Evolutionary conservation across 53 echinoderm and acorn worm genomes (phyloP), one percentile per base, ranked within the genome.

Genomic region (Pentamera pediparva): DNA sequence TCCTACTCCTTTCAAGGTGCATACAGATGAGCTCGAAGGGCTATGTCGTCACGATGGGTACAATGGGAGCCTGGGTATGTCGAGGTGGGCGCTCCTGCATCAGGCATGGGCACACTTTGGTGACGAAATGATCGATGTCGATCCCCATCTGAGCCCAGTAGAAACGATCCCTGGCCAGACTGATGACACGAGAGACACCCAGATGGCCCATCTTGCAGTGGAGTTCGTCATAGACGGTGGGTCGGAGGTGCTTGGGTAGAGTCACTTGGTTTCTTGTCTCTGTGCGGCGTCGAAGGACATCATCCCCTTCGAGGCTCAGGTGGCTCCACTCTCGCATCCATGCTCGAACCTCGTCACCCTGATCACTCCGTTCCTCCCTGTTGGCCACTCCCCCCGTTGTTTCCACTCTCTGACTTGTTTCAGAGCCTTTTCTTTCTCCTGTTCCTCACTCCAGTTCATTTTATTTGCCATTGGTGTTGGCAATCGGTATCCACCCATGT

Each of bases 301-400:
- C 75, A 9, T 69, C 77, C 5, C 51, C 62, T 39, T 58, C 76
- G 1, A 86, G 15, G 2, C 69, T 58, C 20, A 81, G 72, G 19
- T 60, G 82, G 2, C 60, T 59, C 78, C 86, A 86, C 30, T 86
- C 82, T 31, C 63, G 81, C 52, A 82, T 38, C 37, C 57, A 10
- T 27, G 78, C 19, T 34, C 3, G 53, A 4, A 56, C 58, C 2
- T 57, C 31, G 7, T 50, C 37, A 10, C 25, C 11, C 37, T 73
- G 58, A 22, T 69, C 54, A 10, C 30, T 43, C 38, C 77, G 0
- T 17, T 69, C 71, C 5, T 47, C 1, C 1, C 32, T 0, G 1
- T 35, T 60, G 18, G 81, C 81, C 45, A 17, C 32, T 15, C 72
- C 50, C 3, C 77, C 78, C 12, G n/a, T n/a, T 29, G 25, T 35